phyloP scores from a whole-genome alignment of 1,140 invertebrate genomes.

The Pseudomyrmex sp. region DNA sequence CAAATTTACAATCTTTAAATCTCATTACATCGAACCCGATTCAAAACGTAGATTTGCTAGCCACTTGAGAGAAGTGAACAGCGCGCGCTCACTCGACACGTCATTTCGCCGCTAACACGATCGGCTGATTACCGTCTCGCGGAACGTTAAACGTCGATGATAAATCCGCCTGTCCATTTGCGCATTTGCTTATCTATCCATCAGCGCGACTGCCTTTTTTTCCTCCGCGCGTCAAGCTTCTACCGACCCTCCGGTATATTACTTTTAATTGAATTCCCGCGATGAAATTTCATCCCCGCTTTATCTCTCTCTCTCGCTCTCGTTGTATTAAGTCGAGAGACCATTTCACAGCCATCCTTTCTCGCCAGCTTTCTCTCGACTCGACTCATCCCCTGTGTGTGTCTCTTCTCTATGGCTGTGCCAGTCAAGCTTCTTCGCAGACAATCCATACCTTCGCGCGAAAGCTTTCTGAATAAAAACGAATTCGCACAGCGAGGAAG shows the following conservation, averaged over 20 bases:
- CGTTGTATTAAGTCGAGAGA: constrained; percentile 74
- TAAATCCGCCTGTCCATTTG: constrained; percentile 63
- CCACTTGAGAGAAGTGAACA: constrained; percentile 13
- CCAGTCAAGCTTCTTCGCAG: constrained; percentile 30
- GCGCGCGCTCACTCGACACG: constrained; percentile 8
- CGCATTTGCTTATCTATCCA: constrained; percentile 65
- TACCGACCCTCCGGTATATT: constrained; percentile 72
- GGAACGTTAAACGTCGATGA: constrained; percentile 57
- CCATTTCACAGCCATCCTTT: constrained; percentile 65
- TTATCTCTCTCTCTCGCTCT: constrained; percentile 18
- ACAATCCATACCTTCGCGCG: constrained; percentile 38
- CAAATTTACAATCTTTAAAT: too few species aligned
- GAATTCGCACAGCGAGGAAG: neutral
- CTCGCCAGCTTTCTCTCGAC: constrained; percentile 19
- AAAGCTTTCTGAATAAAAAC: constrained; percentile 35
- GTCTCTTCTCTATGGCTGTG: neutral
- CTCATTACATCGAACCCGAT: neutral
- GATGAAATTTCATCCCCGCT: constrained; percentile 81
- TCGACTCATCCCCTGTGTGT: neutral
- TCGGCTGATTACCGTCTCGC: constrained; percentile 21
- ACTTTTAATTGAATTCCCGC: constrained; percentile 84
- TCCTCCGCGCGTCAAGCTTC: neutral
- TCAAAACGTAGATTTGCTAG: neutral
- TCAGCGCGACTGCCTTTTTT: constrained; percentile 63
- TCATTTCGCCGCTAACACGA: constrained; percentile 11